These are phyloP conservation scores for Bombus soroeensis DNA, from an alignment of 1,140 invertebrate genomes.

Conservation along the genomic window DNA sequence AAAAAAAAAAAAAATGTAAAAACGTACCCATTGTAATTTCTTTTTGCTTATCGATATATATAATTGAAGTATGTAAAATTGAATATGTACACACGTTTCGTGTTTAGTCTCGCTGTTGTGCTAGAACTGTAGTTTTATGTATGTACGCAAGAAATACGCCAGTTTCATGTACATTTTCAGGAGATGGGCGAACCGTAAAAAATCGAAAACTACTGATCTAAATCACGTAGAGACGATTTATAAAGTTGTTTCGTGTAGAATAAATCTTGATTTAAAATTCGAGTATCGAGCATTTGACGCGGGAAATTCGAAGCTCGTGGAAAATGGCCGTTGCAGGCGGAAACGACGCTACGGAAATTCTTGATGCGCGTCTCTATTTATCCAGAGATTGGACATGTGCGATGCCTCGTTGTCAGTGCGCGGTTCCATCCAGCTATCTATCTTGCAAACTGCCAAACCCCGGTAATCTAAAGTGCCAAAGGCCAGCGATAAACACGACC, in stretches of 20 bases:
- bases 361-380: conserved; percentile 4
- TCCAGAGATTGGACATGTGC: conserved; percentile 18
- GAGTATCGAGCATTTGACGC: not conserved
- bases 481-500: conserved; percentile 29
- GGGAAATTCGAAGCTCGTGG: not conserved
- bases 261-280: not conserved
- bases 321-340: not conserved
- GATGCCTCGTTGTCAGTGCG: conserved; percentile 46
- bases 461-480: conserved; percentile 61
- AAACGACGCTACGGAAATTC: not conserved
- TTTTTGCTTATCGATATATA: no score
- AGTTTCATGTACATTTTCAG: no score
- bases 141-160: no score
- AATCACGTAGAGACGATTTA: not conserved
- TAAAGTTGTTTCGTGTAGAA: not conserved
- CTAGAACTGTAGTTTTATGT: no score
- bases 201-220: not conserved
- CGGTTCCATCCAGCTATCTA: conserved; percentile 57
- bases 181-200: no score
- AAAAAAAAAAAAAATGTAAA: no score
- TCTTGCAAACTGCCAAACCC: conserved; percentile 56
- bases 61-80: no score
- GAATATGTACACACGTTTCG: no score
- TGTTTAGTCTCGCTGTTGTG: no score
- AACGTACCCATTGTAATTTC: no score